Evolutionary conservation across 2,888 invertebrate species (phyloP).

Genomic region (Notocelia uddmanniana): DNA sequence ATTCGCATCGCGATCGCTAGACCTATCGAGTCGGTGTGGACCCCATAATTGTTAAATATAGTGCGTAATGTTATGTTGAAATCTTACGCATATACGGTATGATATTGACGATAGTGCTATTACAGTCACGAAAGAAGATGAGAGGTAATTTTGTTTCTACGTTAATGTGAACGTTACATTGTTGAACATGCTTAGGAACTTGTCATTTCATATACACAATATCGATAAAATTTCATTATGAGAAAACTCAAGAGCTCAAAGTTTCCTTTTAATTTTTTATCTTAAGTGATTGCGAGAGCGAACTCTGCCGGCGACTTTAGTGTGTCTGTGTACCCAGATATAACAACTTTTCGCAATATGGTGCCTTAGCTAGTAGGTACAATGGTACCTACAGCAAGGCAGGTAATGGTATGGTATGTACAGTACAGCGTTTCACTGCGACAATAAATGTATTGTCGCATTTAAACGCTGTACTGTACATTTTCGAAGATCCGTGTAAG

Average conservation of each 20-base stretch:
- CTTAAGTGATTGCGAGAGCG: too few relatives aligned
- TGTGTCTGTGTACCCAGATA: too few relatives aligned
- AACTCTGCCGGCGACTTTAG: too few relatives aligned
- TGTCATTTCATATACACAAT: background rate
- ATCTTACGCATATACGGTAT: slow-evolving; percentile 31
- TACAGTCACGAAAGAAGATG: slow-evolving; percentile 32
- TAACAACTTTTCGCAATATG: too few relatives aligned
- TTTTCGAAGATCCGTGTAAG: too few relatives aligned
- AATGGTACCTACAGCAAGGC: too few relatives aligned
- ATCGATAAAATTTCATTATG: background rate
- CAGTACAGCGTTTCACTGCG: too few relatives aligned
- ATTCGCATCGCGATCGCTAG: background rate
- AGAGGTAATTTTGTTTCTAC: slow-evolving; percentile 23
- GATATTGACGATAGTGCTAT: slow-evolving; percentile 33
- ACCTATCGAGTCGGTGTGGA: slow-evolving; percentile 12
- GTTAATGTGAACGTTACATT: background rate
- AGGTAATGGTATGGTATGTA: too few relatives aligned
- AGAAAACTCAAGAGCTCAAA: too few relatives aligned
- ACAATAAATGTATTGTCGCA: too few relatives aligned
- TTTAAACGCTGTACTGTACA: too few relatives aligned
- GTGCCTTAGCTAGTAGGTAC: too few relatives aligned
- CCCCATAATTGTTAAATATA: slow-evolving; percentile 16
- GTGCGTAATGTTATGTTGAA: slow-evolving; percentile 41
- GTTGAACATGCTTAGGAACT: background rate
- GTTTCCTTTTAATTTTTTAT: background rate